Conservation (phyloP, 2,888 invertebrate genomes). For the Carcina quercana region DNA sequence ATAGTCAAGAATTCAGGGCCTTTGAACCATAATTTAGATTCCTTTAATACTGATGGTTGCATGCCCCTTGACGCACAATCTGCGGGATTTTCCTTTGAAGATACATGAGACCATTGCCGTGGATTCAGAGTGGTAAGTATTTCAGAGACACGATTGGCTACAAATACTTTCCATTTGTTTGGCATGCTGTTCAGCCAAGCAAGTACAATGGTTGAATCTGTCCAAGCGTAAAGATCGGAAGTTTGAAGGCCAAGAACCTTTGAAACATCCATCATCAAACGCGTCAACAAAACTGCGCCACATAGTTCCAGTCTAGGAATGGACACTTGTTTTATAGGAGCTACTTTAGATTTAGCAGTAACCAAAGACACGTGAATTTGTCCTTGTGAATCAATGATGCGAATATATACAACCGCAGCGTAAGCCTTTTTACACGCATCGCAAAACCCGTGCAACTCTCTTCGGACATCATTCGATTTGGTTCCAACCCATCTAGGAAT, state of each 20-base stretch:
- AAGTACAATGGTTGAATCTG: slow-evolving; percentile 10
- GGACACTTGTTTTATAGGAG: slow-evolving; percentile 7
- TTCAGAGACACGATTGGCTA: slow-evolving; percentile 2
- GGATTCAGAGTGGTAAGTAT: neutral
- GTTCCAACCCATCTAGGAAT: neutral
- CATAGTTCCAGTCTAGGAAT: slow-evolving; percentile 13
- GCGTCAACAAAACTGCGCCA: slow-evolving; percentile 2
- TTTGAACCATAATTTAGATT: neutral
- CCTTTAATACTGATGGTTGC: neutral
- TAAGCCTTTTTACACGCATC: slow-evolving; percentile 15
- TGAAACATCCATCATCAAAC: neutral
- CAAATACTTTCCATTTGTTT: slow-evolving; percentile 11
- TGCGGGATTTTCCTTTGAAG: neutral
- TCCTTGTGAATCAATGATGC: neutral
- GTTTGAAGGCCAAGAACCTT: neutral
- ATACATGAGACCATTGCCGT: neutral
- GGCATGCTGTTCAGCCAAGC: slow-evolving; percentile 11
- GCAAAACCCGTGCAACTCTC: neutral
- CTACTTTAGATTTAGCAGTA: neutral
- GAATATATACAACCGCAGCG: slow-evolving; percentile 8
- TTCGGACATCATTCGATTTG: neutral
- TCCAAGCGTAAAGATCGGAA: neutral
- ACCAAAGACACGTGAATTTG: neutral
- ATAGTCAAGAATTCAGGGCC: neutral
- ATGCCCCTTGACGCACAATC: neutral